phyloP scores from a whole-genome alignment of 2,113 vertebrate species.

The Vimba vimba region DNA sequence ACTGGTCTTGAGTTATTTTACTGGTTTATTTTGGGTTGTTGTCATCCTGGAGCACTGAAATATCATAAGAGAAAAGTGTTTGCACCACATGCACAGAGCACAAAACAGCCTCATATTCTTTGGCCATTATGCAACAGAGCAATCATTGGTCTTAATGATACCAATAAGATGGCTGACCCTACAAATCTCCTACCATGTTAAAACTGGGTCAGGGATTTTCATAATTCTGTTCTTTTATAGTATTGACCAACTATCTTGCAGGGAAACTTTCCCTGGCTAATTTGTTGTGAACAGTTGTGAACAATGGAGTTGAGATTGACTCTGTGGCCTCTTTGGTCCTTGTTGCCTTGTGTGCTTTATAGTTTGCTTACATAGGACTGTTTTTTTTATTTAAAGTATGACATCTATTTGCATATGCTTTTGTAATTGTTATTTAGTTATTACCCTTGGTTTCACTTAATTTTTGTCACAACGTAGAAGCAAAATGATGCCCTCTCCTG shows the following conservation, averaged over 20 bases:
- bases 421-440: neutral
- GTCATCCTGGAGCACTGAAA: neutral
- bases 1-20: neutral
- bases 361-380: neutral
- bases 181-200: neutral
- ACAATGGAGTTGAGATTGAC: neutral
- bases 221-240: neutral
- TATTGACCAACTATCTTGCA: neutral
- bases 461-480: neutral
- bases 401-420: neutral
- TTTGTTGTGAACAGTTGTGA: neutral
- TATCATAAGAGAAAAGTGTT: neutral
- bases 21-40: neutral
- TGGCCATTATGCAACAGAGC: neutral
- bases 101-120: neutral
- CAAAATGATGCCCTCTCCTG: slow-evolving; percentile 25
- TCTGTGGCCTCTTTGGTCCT: neutral
- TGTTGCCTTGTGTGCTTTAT: neutral
- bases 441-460: neutral
- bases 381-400: neutral
- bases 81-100: neutral
- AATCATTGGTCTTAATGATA: neutral
- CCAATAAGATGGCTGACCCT: neutral
- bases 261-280: too few species aligned
- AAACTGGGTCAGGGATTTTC: neutral